Conservation (phyloP, 2,888 invertebrate genomes). For the Coenonympha glycerion region DNA sequence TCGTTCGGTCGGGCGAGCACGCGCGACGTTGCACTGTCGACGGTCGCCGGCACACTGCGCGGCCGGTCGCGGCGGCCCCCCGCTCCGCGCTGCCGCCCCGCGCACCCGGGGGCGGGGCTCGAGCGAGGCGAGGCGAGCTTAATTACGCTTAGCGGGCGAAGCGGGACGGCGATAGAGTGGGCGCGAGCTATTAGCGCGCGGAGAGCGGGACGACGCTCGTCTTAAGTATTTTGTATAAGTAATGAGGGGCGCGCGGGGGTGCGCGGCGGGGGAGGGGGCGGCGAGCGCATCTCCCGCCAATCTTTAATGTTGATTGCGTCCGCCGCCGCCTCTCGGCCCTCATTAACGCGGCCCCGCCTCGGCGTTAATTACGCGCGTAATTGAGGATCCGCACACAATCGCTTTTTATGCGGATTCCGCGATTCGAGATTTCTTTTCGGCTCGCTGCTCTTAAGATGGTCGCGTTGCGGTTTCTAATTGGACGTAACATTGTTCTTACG, state of each 20-base stretch:
- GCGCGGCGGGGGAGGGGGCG: conserved; percentile 55
- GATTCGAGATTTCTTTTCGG: conserved; percentile 38
- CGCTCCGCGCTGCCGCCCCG: conserved; percentile 39
- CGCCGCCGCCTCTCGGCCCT: conserved; percentile 71
- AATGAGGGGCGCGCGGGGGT: conserved; percentile 74
- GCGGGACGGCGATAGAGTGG: conserved; percentile 73
- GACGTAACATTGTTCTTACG: conserved; percentile 1
- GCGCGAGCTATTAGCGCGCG: conserved; percentile 80
- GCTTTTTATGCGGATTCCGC: conserved; percentile 40
- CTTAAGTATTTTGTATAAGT: conserved; percentile 78
- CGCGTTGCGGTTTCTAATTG: conserved; percentile 13
- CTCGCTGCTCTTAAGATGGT: conserved; percentile 11
- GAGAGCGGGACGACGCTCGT: conserved; percentile 78
- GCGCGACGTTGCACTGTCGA: conserved; percentile 65
- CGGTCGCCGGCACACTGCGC: conserved; percentile 75
- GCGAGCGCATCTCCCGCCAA: conserved; percentile 74
- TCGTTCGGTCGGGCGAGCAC: conserved; percentile 57
- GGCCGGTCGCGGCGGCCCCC: conserved; percentile 51
- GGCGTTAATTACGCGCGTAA: conserved; percentile 71
- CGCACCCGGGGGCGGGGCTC: conserved; percentile 56
- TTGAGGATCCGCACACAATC: conserved; percentile 43
- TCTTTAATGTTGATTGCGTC: conserved; percentile 75
- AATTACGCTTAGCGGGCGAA: conserved; percentile 71
- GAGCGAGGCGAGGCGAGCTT: conserved; percentile 74
- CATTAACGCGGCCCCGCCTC: conserved; percentile 74